Percentiles rank a stretch among this genome's conserved stretches.
Conservation (phyloP, 1,140 invertebrate species). For the Agrilus planipennis region DNA sequence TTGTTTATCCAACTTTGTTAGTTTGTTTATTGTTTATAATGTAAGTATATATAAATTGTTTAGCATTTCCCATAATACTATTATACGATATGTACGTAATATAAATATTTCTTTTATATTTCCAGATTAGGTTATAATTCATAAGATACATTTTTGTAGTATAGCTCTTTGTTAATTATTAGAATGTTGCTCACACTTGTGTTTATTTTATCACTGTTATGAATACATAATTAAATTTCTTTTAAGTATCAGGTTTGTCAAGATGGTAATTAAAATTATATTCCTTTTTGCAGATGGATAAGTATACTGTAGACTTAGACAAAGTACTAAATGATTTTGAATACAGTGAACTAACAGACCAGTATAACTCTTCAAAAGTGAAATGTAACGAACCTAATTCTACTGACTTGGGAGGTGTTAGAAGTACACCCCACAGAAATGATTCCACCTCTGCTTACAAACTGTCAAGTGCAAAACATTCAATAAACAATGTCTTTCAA, state of each 20-base stretch:
- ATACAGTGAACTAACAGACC: slow-evolving; percentile 44
- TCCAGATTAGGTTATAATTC: background rate
- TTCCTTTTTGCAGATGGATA: slow-evolving; percentile 27
- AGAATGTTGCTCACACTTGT: background rate
- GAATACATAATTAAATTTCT: background rate
- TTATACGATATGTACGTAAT: too few species aligned
- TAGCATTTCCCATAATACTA: too few species aligned
- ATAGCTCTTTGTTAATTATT: background rate
- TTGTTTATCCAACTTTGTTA: too few species aligned
- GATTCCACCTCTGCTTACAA: background rate
- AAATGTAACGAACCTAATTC: too few species aligned
- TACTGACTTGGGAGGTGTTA: slow-evolving; percentile 5
- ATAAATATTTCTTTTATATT: background rate
- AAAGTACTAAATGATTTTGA: slow-evolving; percentile 82
- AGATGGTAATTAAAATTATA: background rate
- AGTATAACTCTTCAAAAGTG: background rate
- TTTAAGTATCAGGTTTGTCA: background rate
- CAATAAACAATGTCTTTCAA: slow-evolving; percentile 47
- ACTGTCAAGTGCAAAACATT: slow-evolving; percentile 31
- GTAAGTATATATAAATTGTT: too few species aligned
- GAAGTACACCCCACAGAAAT: background rate
- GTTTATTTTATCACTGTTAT: background rate
- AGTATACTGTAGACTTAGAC: slow-evolving; percentile 60
- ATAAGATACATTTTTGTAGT: background rate
- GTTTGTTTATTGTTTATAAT: too few species aligned